Conservation (phyloP, 2,113 vertebrate genomes). For the Benitochromis conjunctus region DNA sequence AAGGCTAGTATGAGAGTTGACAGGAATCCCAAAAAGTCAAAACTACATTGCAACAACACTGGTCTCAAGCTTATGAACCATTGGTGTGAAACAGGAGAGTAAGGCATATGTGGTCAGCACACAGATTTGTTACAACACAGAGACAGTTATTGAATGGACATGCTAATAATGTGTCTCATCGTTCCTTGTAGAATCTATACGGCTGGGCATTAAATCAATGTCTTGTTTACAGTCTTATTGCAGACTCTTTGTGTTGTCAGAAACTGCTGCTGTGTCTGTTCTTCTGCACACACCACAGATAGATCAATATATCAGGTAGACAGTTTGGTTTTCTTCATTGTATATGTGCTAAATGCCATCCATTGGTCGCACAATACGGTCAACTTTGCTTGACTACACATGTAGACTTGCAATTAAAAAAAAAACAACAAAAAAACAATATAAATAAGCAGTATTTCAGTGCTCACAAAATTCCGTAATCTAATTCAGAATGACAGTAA, state of each 20-base stretch:
- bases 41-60: not conserved
- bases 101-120: not conserved
- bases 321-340: not conserved
- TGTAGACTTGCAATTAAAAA: not conserved
- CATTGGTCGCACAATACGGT: not conserved
- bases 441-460: not conserved
- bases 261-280: conserved; percentile 36
- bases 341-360: not conserved
- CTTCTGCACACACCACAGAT: not conserved
- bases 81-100: not conserved
- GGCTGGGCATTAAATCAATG: conserved; percentile 38
- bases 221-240: conserved; percentile 21
- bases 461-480: not conserved
- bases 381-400: not conserved
- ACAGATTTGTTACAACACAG: not conserved
- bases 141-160: conserved; percentile 19
- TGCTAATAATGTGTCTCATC: conserved; percentile 10
- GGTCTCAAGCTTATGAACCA: not conserved
- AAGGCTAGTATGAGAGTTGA: not conserved
- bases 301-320: not conserved
- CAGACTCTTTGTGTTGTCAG: conserved; percentile 16
- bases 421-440: no score
- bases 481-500: not conserved
- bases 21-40: not conserved
- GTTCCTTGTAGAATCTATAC: conserved; percentile 6